Base-by-base conservation (phyloP, 53 echinoderm and acorn worm genomes). In the Paracentrotus lividus region DNA sequence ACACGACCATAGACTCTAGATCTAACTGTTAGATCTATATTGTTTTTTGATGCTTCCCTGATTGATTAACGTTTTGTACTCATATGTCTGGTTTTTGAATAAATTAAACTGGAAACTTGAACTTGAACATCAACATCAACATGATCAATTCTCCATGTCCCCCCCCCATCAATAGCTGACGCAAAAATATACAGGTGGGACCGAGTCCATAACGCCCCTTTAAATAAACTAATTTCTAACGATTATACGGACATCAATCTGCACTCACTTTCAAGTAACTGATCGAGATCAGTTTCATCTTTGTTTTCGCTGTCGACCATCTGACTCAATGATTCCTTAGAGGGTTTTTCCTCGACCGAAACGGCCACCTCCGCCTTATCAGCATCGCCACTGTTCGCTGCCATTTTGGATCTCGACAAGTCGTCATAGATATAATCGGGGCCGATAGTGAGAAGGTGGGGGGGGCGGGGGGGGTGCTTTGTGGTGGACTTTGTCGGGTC, bases 321-420 rank as follows among this genome's bases (percentile, higher is more conserved):
- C 51, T 84, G 84, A 51, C 84, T 84, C 29, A 84, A 49, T 12
- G 84, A 84, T 84, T 84, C 84, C 84, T 84, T 84, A 3, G 84
- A 84, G 45, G 84, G 84, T 84, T 84, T 84, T 51, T 47, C 51
- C 34, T 45, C n/a, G 12, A 15, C 45, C n/a, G 84, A 9, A 84
- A 5, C 9, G 69, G 69, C 38, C 69, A 14, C 61, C 26, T 8
- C 38, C 38, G 36, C 38, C 20, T 47, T 49, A 7, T 49, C 26
- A 7, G 2, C 18, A 13, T 5, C 3, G 13, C 29, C 84, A 84
- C 84, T 84, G 7, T 84, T 47, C 10, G 84, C n/a, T 21, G 84
- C 84, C 84, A 84, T 84, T 51, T 84, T 84, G n/a, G 45, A 51
- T 45, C 40, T 8, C 6, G 12, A 51, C 12, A 12, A 12, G 12